Evolutionary conservation across 2,888 invertebrate genomes (phyloP).

Genomic region (Strigamia crassipes): DNA sequence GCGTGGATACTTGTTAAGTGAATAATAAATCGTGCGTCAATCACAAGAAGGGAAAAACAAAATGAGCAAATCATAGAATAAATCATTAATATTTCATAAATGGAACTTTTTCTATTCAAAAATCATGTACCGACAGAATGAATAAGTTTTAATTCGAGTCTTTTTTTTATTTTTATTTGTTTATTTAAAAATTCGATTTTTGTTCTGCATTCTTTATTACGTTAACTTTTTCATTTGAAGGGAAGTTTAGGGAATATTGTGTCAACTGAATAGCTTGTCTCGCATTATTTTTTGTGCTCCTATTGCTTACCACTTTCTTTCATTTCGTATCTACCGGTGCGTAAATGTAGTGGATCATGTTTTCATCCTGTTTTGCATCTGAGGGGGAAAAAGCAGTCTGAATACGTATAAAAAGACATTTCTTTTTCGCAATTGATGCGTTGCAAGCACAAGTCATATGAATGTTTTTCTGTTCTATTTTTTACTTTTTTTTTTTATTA

Average conservation of each 20-base stretch:
- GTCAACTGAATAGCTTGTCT: slow-evolving; percentile 28
- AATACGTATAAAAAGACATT: not conserved
- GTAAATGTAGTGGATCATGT: slow-evolving; percentile 25
- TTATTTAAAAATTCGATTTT: not conserved
- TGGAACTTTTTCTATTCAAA: not conserved
- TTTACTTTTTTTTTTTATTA: too few species aligned
- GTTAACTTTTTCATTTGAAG: slow-evolving; percentile 26
- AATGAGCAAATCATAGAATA: not conserved
- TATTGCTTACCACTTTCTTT: slow-evolving; percentile 17
- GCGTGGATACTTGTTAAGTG: not conserved
- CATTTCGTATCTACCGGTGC: slow-evolving; percentile 34
- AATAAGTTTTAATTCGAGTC: not conserved
- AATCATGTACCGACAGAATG: not conserved
- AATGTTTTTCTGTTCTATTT: not conserved
- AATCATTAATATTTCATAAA: not conserved
- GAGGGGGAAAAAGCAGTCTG: not conserved
- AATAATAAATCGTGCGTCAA: slow-evolving; percentile 24
- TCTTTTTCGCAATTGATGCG: slow-evolving; percentile 34
- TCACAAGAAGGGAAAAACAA: not conserved
- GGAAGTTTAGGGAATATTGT: slow-evolving; percentile 31
- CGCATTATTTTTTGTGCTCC: slow-evolving; percentile 7
- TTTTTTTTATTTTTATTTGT: too few species aligned
- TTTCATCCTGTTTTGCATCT: slow-evolving; percentile 41
- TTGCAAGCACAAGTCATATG: not conserved
- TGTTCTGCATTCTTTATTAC: not conserved